phyloP scores from a whole-genome alignment of 2,797 vertebrate species.

The Peromyscus aztecus region DNA sequence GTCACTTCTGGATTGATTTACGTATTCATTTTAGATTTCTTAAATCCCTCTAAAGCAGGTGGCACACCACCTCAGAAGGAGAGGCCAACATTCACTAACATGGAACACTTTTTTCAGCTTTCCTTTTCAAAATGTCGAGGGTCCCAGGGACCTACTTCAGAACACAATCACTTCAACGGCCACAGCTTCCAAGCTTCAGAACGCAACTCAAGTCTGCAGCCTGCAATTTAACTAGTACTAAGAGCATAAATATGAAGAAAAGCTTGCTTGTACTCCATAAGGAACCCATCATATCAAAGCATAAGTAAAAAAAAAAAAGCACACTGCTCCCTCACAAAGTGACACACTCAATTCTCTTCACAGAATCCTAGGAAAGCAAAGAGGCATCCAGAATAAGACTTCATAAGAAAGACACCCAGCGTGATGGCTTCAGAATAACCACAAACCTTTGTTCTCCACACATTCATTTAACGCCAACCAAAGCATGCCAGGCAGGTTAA shows the following conservation, averaged over 20 bases:
- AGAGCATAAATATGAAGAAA: slow-evolving; percentile 21
- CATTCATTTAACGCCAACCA: slow-evolving; percentile 63
- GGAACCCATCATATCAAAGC: not conserved
- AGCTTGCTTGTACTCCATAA: not conserved
- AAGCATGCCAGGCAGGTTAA: slow-evolving; percentile 79
- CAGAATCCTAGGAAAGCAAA: not conserved
- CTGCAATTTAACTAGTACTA: not conserved
- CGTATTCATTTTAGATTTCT: not conserved
- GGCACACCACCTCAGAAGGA: slow-evolving; percentile 6
- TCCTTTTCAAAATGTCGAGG: slow-evolving; percentile 47
- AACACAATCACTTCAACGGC: not conserved
- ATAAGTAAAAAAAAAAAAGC: not conserved
- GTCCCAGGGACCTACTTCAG: not conserved
- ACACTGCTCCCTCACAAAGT: not conserved
- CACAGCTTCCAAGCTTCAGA: slow-evolving; percentile 10
- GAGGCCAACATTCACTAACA: not conserved
- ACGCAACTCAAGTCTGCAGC: not conserved
- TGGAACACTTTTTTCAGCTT: slow-evolving; percentile 5
- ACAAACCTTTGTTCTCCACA: slow-evolving; percentile 66
- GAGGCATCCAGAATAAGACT: slow-evolving; percentile 1
- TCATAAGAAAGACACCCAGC: slow-evolving; percentile 27
- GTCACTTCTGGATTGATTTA: not conserved
- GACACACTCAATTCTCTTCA: not conserved
- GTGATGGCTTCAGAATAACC: slow-evolving; percentile 40
- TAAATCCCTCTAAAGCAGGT: slow-evolving; percentile 58